Evolutionary conservation across 1,140 invertebrate genomes (phyloP), one percentile per base, ranked within the genome.

Genomic region (Drosophila mayri): DNA sequence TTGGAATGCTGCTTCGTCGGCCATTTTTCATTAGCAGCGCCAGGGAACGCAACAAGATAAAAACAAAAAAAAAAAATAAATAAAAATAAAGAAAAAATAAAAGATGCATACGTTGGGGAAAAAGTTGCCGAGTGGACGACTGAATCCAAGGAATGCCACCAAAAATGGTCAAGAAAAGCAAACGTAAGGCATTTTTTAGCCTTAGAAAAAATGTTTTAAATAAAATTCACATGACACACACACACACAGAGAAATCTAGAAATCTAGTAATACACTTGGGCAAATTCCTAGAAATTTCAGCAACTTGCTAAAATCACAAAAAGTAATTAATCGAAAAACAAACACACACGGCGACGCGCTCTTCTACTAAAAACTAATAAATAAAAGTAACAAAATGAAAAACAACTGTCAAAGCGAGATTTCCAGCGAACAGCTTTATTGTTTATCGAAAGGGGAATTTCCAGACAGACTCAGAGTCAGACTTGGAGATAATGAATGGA

Each of bases 11-110:
- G 68, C 44, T 43, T 50, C 59, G 76, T 35, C 70, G 52, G 75
- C 76, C 74, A 78, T 78, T 78, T 78, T 78, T 78, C 41, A 49
- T 44, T 38, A 74, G 68, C 22, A 71, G 28, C n/a, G 63, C 40
- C 22, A 30, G 70, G 49, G 54, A 66, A 8, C 40, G 47, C 30
- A 37, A n/a, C n/a, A 76, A 61, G n/a, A 74, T 49, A 37, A 37
- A 49, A 47, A 52, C 22, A 22, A 22, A 18, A 38, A 11, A 11
- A 12, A 11, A 3, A 16, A 25, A 16, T 18, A 40, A 47, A 47
- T 41, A 50, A 44, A 37, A 37, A 47, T 7, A 28, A 16, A 8
- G 22, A 32, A 5, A 5, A 47, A 54, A 25, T 46, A 57, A 54
- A 22, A 46, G 67, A 40, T 30, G 50, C 50, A 41, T 22, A 61